Base-by-base conservation (phyloP, 2,113 vertebrate species). In the Brienomyrus brachyistius region DNA sequence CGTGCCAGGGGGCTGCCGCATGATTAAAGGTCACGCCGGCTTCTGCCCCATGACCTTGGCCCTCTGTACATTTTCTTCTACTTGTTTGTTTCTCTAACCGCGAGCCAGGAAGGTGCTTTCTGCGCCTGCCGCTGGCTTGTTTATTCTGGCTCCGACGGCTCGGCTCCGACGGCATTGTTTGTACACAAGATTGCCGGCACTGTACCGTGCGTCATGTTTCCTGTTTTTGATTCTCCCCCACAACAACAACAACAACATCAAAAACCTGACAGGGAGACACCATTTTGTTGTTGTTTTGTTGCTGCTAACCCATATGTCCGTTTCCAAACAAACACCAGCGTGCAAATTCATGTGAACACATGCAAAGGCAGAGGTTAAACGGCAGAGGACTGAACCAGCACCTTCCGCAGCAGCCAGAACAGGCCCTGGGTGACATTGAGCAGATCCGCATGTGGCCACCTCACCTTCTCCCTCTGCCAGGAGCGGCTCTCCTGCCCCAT, bases 11-110 rank as follows among this genome's bases (percentile, higher is more conserved):
- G 92, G 93, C 92, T 90, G 90, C 74, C 87, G 2, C 88, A 92
- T 95, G 93, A 95, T 95, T 94, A 95, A 94, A 94, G 93, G 91
- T 91, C 88, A 88, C 90, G 91, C 91, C 88, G 88, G 90, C 89
- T 91, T 89, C 83, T 90, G 77, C 89, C 88, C 85, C 85, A 91
- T 54, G 91, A 89, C 88, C 92, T 56, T 84, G 50, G 47, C 89
- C 19, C 82, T 85, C 52, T 31, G 17, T 1, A 77, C 74, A 45
- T 88, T 88, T 43, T 10, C 52, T 87, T 88, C 40, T 35, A 15
- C 31, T 62, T n/a, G 86, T 62, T 88, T 15, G 40, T 40, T 10
- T 88, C 31, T 52, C 40, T 47, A 11, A 66, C 86, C 90, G 88
- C 45, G 90, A 47, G 62, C 89, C 84, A 50, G 35, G 21, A 23